These are phyloP conservation scores for Oasisia sp. DNA, from an alignment of 2,888 invertebrate genomes.

Conservation along the genomic window DNA sequence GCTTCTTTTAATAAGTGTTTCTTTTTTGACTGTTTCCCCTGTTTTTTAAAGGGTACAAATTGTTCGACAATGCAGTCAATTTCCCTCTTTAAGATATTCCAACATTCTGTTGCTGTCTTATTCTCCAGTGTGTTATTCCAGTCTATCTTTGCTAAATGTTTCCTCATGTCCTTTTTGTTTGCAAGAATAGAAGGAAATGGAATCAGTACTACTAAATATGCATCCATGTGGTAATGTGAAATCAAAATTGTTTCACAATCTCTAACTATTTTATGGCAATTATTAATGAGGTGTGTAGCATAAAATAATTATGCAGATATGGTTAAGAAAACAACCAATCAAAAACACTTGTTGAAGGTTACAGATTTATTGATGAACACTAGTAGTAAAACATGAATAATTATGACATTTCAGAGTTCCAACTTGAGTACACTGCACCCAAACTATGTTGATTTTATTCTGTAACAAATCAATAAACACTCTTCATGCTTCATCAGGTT, in stretches of 20 bases:
- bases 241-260: background rate
- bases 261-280: background rate
- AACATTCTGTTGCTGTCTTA: too few relatives aligned
- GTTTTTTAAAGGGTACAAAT: too few relatives aligned
- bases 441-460: background rate
- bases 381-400: background rate
- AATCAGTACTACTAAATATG: background rate
- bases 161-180: too few relatives aligned
- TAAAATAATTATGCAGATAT: background rate
- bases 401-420: background rate
- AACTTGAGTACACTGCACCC: background rate
- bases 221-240: background rate
- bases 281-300: background rate
- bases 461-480: slow-evolving; percentile 2
- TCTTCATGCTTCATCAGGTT: background rate
- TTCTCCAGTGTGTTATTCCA: too few relatives aligned
- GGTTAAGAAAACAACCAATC: background rate
- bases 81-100: too few relatives aligned
- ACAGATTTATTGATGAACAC: background rate
- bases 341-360: background rate
- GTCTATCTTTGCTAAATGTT: too few relatives aligned
- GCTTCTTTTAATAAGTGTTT: too few relatives aligned
- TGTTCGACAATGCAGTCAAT: too few relatives aligned
- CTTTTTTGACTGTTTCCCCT: too few relatives aligned
- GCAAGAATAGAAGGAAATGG: background rate